Evolutionary conservation across 1,140 invertebrate genomes (phyloP).

Genomic region (Papilio aristodemus): DNA sequence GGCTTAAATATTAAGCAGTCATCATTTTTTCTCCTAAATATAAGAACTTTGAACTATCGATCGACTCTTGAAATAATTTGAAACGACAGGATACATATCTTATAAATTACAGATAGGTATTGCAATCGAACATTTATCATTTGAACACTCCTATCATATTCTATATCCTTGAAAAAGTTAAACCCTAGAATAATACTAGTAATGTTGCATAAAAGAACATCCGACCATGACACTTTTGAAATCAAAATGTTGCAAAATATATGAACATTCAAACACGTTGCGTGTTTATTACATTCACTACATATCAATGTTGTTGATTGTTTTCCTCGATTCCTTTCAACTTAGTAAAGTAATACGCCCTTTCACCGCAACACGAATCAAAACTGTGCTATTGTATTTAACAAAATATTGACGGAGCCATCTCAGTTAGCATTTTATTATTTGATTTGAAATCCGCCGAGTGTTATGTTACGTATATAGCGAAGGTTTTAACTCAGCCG

Average conservation of each 20-base stretch:
- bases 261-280: not conserved
- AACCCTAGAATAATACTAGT: no score
- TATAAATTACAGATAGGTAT: no score
- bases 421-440: slow-evolving; percentile 32
- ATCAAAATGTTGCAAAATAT: not conserved
- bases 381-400: slow-evolving; percentile 7
- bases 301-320: slow-evolving; percentile 13
- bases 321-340: not conserved
- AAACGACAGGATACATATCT: no score
- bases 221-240: no score
- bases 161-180: no score
- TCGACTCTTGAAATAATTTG: no score
- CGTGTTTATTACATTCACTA: not conserved
- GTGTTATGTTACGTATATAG: slow-evolving; percentile 34
- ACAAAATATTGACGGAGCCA: slow-evolving; percentile 31
- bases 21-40: not conserved
- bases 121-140: no score
- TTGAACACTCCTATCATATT: no score
- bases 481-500: slow-evolving; percentile 27
- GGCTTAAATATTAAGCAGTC: not conserved
- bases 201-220: no score
- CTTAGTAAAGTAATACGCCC: slow-evolving; percentile 11
- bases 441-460: slow-evolving; percentile 34
- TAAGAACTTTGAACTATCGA: not conserved
- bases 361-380: slow-evolving; percentile 26